phyloP scores from a whole-genome alignment of 2,797 vertebrate genomes.

The Pseudotriccus pelzelni region DNA sequence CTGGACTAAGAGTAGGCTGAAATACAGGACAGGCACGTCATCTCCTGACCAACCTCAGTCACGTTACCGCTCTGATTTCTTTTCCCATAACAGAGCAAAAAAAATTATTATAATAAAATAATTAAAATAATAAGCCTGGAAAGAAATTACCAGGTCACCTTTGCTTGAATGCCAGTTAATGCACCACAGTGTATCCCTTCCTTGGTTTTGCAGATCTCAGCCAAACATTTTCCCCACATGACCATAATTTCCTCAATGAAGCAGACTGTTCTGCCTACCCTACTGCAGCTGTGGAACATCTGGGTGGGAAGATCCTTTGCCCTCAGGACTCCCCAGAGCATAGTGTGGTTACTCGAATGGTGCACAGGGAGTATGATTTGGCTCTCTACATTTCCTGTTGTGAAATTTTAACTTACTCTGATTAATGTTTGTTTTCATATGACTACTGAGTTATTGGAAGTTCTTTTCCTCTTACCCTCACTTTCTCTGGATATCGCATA shows the following conservation, averaged over 20 bases:
- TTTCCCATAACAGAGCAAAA: not conserved
- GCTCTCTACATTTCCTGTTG: slow-evolving; percentile 46
- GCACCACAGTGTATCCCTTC: not conserved
- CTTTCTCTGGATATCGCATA: not conserved
- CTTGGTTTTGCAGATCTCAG: not conserved
- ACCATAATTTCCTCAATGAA: not conserved
- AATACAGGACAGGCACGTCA: not conserved
- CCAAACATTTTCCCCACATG: not conserved
- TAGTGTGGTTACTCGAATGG: not conserved
- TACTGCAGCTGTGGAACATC: slow-evolving; percentile 48
- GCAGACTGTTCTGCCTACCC: not conserved
- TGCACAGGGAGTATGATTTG: slow-evolving; percentile 11
- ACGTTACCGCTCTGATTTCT: not conserved
- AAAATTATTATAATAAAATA: not conserved
- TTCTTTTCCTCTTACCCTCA: not conserved
- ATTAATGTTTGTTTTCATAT: slow-evolving; percentile 46
- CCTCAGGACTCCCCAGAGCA: not conserved
- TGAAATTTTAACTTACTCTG: slow-evolving; percentile 45
- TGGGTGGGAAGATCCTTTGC: slow-evolving; percentile 45
- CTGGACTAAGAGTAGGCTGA: not conserved
- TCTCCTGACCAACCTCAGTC: not conserved
- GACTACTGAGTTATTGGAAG: slow-evolving; percentile 37
- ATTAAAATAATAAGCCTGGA: not conserved
- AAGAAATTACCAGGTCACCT: not conserved
- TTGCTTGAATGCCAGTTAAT: not conserved